Evolutionary conservation across 2,113 vertebrate species (phyloP).

Genomic region (Hypomesus transpacificus): DNA sequence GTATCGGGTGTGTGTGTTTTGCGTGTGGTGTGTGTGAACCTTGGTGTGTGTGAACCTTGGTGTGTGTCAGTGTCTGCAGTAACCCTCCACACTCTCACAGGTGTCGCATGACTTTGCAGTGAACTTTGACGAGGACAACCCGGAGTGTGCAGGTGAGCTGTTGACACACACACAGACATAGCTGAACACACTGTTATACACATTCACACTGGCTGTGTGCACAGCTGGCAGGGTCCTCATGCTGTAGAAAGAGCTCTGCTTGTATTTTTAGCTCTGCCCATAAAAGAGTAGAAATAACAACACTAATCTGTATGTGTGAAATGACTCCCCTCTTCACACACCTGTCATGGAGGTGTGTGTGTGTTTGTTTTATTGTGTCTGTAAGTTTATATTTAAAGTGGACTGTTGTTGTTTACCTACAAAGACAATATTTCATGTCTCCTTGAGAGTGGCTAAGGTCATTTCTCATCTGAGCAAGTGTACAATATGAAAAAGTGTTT

Average conservation of each 20-base stretch:
- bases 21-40: no score
- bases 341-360: slow-evolving; percentile 22
- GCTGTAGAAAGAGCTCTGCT: slow-evolving; percentile 38
- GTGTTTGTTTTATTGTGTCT: background rate
- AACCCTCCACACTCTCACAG: slow-evolving; percentile 59
- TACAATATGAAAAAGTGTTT: background rate
- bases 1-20: no score
- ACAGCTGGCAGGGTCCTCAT: slow-evolving; percentile 38
- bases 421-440: no score
- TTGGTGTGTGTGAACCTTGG: no score
- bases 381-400: background rate
- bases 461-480: no score
- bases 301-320: slow-evolving; percentile 73
- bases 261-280: slow-evolving; percentile 41
- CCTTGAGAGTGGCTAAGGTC: no score
- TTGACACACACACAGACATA: background rate
- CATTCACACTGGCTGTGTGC: slow-evolving; percentile 11
- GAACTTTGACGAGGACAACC: slow-evolving; percentile 99
- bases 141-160: slow-evolving; percentile 85
- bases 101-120: slow-evolving; percentile 98
- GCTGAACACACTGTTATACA: background rate
- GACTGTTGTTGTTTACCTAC: no score
- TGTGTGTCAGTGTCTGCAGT: background rate
- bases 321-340: slow-evolving; percentile 48
- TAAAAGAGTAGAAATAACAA: slow-evolving; percentile 52